Evolutionary conservation across 2,888 invertebrate species (phyloP), one percentile per base, ranked within the genome.

Genomic region (Stenichneumon culpator): DNA sequence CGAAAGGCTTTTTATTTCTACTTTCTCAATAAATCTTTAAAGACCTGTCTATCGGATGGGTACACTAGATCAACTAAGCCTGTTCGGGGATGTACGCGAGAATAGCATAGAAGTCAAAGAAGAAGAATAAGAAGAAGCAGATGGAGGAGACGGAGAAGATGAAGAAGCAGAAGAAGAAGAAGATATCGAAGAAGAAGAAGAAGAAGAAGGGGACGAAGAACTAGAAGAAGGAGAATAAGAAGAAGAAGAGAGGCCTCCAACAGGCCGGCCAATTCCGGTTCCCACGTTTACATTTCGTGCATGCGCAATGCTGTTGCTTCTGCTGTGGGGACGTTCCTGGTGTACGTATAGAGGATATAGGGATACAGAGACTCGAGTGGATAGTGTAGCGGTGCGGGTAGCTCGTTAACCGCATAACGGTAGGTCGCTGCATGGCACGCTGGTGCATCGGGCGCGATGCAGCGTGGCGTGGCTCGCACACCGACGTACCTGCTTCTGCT

Each of bases 281-380:
- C 94, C 94, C 94, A 94, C 94, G 94, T 94, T 94, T 93, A 93
- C 93, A 94, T 94, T 93, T 94, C 93, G 93, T 93, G 93, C 94
- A 94, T 93, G 93, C 93, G 93, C 93, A 92, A 93, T 93, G 92
- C 88, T 80, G 88, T 80, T 77, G 86, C 81, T 83, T 86, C 68
- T 86, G 80, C 81, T 74, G 80, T 78, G 78, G 70, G 68, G 84
- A 84, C 82, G 86, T 85, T 79, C 67, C 63, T 50, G 25, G 52
- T 81, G 39, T 84, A 79, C 44, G 72, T 79, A 68, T 57, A 69
- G 69, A 50, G 52, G 82, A 82, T 75, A 82, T 70, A 74, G 91
- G 89, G 87, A 89, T 83, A 87, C 86, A 86, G 89, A 90, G 84
- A 67, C 75, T 72, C 50, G 65, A 63, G 91, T 88, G 79, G 85